A percentile compares a stretch with the other conserved stretches of the same genome.
Conservation (phyloP, 2,113 vertebrate species). For the Synodontis membranacea region DNA sequence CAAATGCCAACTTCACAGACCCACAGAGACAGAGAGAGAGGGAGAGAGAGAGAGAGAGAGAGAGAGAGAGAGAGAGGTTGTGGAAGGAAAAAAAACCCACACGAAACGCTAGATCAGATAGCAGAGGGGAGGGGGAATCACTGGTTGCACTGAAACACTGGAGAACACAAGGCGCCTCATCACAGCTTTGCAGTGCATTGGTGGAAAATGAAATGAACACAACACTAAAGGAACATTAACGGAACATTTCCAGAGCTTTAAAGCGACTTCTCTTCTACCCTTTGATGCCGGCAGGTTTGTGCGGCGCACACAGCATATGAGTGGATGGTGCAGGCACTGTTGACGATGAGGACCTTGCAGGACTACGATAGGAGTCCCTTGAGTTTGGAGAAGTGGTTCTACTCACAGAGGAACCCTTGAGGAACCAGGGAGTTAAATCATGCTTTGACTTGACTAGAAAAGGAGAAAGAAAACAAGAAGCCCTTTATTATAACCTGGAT, state of each 20-base stretch:
- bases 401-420: conserved; percentile 37
- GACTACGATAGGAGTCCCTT: conserved; percentile 37
- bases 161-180: conserved; percentile 37
- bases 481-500: not conserved
- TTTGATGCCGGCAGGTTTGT: not conserved
- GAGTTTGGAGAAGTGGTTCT: conserved; percentile 31
- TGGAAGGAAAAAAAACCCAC: conserved; percentile 5
- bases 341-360: conserved; percentile 50
- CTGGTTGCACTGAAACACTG: conserved; percentile 40
- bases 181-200: conserved; percentile 27
- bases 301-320: not conserved
- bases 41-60: conserved; percentile 24
- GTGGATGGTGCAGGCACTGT: conserved; percentile 14
- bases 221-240: conserved; percentile 27
- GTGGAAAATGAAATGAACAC: conserved; percentile 18
- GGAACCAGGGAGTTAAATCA: conserved; percentile 14
- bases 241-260: conserved; percentile 33
- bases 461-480: conserved; percentile 7
- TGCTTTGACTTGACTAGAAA: conserved; percentile 33
- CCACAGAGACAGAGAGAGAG: conserved; percentile 21
- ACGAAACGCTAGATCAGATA: conserved; percentile 37
- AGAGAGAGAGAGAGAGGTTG: conserved; percentile 40
- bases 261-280: conserved; percentile 17
- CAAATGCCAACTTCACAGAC: conserved; percentile 48
- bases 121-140: conserved; percentile 35